Conservation (phyloP, 2,113 vertebrate genomes). For the Rhegmatorhina hoffmannsi region DNA sequence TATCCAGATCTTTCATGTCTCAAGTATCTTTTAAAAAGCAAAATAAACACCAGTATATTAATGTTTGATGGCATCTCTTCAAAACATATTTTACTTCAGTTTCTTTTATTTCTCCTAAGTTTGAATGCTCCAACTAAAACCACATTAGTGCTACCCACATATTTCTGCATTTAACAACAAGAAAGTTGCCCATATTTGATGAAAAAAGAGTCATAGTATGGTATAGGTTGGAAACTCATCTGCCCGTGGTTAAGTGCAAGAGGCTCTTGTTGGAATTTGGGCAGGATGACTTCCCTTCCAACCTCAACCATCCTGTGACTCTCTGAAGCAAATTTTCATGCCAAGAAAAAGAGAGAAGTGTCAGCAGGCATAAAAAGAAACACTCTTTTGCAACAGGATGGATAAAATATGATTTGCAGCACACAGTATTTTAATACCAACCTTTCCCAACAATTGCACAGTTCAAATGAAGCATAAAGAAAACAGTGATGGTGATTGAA, state of each 20-base stretch:
- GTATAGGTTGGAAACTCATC: neutral
- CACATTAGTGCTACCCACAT: neutral
- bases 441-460: neutral
- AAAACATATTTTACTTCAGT: neutral
- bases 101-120: neutral
- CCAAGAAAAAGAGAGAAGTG: neutral
- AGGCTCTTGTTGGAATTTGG: neutral
- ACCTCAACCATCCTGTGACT: neutral
- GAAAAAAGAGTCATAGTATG: neutral
- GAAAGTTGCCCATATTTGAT: neutral
- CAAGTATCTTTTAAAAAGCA: slow-evolving; percentile 56
- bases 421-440: neutral
- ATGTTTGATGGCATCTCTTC: neutral
- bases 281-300: neutral
- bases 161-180: neutral
- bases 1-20: slow-evolving; percentile 32
- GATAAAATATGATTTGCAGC: neutral
- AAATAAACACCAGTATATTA: neutral
- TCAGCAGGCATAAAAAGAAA: neutral
- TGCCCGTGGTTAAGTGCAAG: neutral
- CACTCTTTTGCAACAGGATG: neutral
- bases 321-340: neutral
- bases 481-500: neutral
- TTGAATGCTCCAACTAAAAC: neutral
- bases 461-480: neutral